Percentiles rank a stretch among this genome's conserved stretches.
Conservation (phyloP, 2,797 vertebrate genomes). For the Hirundo rustica region DNA sequence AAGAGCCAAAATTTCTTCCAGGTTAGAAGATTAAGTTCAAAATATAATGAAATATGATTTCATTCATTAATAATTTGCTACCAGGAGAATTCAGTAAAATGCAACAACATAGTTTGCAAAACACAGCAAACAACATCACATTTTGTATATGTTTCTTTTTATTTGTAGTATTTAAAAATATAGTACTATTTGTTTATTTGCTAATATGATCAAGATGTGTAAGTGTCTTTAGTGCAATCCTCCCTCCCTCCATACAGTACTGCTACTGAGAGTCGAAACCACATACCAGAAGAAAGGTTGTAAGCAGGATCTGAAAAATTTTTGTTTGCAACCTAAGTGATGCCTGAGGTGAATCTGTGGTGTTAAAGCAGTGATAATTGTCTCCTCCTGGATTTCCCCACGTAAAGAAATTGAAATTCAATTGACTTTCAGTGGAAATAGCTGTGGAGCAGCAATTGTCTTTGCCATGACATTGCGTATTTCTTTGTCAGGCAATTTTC, state of each 20-base stretch:
- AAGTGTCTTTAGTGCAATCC: constrained; percentile 30
- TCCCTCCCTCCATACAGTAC: not conserved
- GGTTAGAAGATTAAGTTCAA: constrained; percentile 23
- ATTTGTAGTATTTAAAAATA: not conserved
- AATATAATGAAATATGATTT: constrained; percentile 8
- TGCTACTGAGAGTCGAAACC: not conserved
- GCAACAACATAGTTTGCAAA: constrained; percentile 10
- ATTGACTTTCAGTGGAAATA: constrained; percentile 66
- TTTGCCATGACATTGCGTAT: constrained; percentile 71
- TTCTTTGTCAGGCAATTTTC: constrained; percentile 31
- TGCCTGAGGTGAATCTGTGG: constrained; percentile 67
- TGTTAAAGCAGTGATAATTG: constrained; percentile 70
- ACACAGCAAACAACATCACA: not conserved
- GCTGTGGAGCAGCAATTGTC: constrained; percentile 67
- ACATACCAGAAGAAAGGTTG: constrained; percentile 17
- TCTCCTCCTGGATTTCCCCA: constrained; percentile 67
- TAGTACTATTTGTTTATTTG: not conserved
- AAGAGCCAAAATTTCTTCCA: constrained; percentile 39
- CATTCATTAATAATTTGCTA: constrained; percentile 18
- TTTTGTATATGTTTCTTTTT: not conserved
- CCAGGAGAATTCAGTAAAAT: not conserved
- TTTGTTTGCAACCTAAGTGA: constrained; percentile 68
- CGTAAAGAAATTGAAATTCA: constrained; percentile 75
- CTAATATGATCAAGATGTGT: not conserved
- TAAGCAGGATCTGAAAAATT: constrained; percentile 62